Evolutionary conservation across 2,113 vertebrate species (phyloP).

Genomic region (Eptesicus fuscus): DNA sequence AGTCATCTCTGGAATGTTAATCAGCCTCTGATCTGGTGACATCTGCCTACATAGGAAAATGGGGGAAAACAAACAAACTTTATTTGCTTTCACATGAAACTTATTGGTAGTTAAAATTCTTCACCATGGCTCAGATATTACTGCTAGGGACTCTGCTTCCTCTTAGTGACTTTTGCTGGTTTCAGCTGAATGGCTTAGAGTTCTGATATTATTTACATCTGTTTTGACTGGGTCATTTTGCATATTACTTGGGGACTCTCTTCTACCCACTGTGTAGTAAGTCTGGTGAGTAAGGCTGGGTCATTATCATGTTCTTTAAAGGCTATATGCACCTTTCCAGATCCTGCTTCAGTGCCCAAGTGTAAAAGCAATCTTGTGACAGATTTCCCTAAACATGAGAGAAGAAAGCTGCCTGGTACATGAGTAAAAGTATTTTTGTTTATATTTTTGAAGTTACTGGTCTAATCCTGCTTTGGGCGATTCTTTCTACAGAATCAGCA

Average conservation of each 20-base stretch:
- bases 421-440: not conserved
- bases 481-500: not conserved
- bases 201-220: slow-evolving; percentile 22
- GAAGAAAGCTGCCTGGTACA: not conserved
- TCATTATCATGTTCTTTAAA: not conserved
- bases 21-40: not conserved
- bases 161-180: not conserved
- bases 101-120: not conserved
- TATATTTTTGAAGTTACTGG: not conserved
- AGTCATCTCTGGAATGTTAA: slow-evolving; percentile 24
- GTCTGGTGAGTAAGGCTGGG: not conserved
- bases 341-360: not conserved
- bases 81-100: not conserved
- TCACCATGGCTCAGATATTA: not conserved
- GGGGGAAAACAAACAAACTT: not conserved
- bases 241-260: not conserved
- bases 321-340: not conserved
- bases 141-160: not conserved
- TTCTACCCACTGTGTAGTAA: not conserved
- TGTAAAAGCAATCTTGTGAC: not conserved
- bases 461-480: not conserved
- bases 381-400: not conserved
- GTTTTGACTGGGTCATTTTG: not conserved
- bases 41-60: not conserved
- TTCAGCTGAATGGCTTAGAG: not conserved